These are phyloP conservation scores for Propithecus coquereli DNA, from an alignment of 2,113 vertebrate species.

Conservation along the genomic window DNA sequence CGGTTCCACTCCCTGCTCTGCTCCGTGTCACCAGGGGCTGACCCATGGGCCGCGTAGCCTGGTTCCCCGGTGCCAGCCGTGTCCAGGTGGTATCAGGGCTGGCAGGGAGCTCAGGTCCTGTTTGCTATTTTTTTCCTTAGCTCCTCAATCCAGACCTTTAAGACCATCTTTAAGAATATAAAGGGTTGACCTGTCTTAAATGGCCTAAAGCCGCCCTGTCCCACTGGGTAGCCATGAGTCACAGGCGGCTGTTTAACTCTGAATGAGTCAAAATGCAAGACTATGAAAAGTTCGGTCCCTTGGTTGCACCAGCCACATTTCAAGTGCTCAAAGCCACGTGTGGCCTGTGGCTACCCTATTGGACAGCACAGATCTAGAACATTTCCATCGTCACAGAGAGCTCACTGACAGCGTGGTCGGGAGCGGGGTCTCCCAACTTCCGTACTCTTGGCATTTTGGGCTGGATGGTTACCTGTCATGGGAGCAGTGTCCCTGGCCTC, in stretches of 20 bases:
- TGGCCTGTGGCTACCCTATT: rapidly evolving
- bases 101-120: not conserved
- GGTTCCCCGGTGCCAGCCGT: too few relatives aligned
- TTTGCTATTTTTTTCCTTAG: not conserved
- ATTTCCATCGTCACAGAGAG: too few relatives aligned
- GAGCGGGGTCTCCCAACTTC: not conserved
- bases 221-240: not conserved
- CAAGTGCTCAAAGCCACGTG: not conserved
- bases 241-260: not conserved
- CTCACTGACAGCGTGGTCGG: rapidly evolving
- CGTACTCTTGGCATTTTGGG: rapidly evolving
- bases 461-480: not conserved
- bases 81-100: too few relatives aligned
- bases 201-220: not conserved
- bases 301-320: not conserved
- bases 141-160: not conserved
- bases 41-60: too few relatives aligned
- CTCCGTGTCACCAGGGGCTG: not conserved
- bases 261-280: not conserved
- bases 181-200: not conserved
- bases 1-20: rapidly evolving
- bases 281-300: not conserved
- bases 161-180: not conserved
- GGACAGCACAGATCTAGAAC: rapidly evolving
- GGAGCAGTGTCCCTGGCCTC: too few relatives aligned